A percentile compares a stretch with the other conserved stretches of the same genome.
Evolutionary conservation across 2,797 vertebrate species (phyloP).

Genomic region (Vultur gryphus): DNA sequence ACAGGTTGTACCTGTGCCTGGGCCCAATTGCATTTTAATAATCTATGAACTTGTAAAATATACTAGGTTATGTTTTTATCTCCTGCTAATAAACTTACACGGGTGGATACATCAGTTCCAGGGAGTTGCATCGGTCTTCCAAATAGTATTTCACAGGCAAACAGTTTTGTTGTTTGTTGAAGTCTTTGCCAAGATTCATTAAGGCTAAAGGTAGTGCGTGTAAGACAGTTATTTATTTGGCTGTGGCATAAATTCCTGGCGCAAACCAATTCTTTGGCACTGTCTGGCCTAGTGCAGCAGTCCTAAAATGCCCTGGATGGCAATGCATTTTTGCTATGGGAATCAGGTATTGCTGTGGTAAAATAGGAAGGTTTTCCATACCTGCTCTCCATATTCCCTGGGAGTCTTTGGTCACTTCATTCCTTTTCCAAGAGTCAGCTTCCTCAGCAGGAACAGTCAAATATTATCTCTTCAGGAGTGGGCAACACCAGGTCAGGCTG

Average conservation of each 20-base stretch:
- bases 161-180: background rate
- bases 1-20: background rate
- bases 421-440: background rate
- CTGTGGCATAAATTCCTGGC: background rate
- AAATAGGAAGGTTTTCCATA: background rate
- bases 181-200: background rate
- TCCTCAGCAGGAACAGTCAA: background rate
- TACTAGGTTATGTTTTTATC: background rate
- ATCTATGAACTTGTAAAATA: background rate
- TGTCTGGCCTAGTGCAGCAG: background rate
- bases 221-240: background rate
- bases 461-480: background rate
- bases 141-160: background rate
- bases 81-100: background rate
- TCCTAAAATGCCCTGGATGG: background rate
- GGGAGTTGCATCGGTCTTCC: background rate
- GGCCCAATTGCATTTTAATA: background rate
- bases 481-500: rapidly evolving
- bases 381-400: background rate
- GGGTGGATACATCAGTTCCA: background rate
- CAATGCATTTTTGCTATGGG: background rate
- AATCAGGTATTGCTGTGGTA: background rate
- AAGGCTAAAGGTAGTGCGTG: background rate
- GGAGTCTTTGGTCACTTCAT: background rate
- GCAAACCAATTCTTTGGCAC: background rate